Evolutionary conservation across 2,113 vertebrate genomes (phyloP), one percentile per base, ranked within the genome.

Genomic region (Scalopus aquaticus): DNA sequence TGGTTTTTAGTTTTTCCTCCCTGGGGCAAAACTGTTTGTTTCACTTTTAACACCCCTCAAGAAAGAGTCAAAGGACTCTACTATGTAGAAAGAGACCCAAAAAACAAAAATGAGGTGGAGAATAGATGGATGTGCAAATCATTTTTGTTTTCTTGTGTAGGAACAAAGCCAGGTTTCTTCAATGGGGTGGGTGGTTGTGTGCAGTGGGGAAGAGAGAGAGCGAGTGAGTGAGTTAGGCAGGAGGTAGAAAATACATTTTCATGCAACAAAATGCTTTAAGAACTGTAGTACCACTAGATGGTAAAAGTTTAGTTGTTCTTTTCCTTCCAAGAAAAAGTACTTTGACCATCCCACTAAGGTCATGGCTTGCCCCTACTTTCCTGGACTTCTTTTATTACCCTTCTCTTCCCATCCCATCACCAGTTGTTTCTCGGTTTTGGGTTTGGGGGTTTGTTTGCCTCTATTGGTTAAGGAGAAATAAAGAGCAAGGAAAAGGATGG

Each of bases 21-120:
- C 93, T 67, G 12, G 56, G 96, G 9, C 49, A 90, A 88, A 91
- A 22, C 65, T 97, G 58, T 78, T 97, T 96, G 67, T 91, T 96
- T 97, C 65, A 64, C 35, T 97, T 93, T 96, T 93, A 94, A 94
- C 87, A 84, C 90, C 74, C 56, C 90, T 96, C 62, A 94, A 81
- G 70, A 94, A 88, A 94, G 74, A 39, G 73, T 16, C 73, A 85
- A 94, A 96, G 30, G 37, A 85, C 80, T 94, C 92, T 94, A 86
- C 94, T 90, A 77, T 74, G 67, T 22, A 84, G 84, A 80, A 74
- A 95, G 91, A 97, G 10, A 24, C 70, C 20, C 3, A 0, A 83
- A 74, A 89, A 90, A 64, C 13, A 64, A 60, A 80, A 97, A 37
- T 13, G 22, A 13, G 90, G 95, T 35, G 11, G 82, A 96, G 79